Conservation (phyloP, 35 echinoderm and acorn worm genomes). For the Heliocidaris tuberculata region DNA sequence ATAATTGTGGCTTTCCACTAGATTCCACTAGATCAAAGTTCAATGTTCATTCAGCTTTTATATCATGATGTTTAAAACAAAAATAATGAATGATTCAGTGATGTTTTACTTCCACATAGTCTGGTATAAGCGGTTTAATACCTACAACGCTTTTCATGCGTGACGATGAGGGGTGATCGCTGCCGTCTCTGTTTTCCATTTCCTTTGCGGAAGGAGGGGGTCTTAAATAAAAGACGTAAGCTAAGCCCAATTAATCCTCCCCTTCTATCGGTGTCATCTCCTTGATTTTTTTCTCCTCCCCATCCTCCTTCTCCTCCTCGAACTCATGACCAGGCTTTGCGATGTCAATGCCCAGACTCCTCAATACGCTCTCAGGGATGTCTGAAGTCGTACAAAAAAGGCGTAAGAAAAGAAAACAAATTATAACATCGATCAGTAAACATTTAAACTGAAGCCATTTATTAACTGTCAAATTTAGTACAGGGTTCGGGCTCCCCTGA, state of each 20-base stretch:
- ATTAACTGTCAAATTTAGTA: too few species aligned
- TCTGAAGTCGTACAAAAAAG: background rate
- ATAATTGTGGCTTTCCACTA: too few species aligned
- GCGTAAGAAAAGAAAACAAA: background rate
- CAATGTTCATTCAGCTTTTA: too few species aligned
- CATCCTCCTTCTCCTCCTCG: background rate
- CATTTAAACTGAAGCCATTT: too few species aligned
- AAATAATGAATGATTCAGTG: too few species aligned
- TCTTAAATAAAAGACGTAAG: background rate
- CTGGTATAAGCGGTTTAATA: too few species aligned
- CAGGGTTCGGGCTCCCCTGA: too few species aligned
- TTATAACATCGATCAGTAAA: too few species aligned
- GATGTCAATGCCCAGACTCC: background rate
- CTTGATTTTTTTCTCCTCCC: background rate
- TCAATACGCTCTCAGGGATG: background rate
- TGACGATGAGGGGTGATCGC: background rate
- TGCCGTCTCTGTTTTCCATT: background rate
- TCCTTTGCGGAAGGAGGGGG: background rate
- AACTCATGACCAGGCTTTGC: background rate
- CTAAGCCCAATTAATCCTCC: background rate
- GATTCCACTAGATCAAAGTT: too few species aligned
- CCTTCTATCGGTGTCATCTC: background rate
- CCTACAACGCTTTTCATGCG: too few species aligned
- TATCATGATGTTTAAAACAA: too few species aligned
- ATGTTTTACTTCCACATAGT: too few species aligned